Evolutionary conservation across 2,113 vertebrate species (phyloP).

Genomic region (Anseranas semipalmata): DNA sequence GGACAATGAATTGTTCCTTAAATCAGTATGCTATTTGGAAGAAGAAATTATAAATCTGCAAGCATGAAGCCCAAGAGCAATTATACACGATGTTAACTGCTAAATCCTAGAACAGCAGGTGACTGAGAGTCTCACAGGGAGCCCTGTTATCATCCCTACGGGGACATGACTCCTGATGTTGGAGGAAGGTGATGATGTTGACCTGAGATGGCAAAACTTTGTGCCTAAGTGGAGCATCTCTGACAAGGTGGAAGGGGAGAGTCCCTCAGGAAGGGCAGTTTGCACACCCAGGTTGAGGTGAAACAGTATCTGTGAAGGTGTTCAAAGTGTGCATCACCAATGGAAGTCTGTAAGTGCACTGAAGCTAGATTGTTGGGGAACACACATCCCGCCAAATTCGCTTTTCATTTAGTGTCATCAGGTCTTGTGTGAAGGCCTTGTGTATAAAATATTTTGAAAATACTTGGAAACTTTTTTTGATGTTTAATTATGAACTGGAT

Average conservation of each 20-base stretch:
- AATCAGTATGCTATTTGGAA: neutral
- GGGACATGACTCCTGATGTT: neutral
- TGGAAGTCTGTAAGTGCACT: no score
- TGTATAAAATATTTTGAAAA: neutral
- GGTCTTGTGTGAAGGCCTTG: no score
- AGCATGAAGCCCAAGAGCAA: neutral
- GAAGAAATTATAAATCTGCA: neutral
- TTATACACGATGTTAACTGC: neutral
- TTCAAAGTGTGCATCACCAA: fast-evolving
- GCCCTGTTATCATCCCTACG: neutral
- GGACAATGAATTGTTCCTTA: neutral
- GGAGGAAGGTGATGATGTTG: neutral
- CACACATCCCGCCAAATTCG: neutral
- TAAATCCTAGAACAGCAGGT: neutral
- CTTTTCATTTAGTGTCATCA: neutral
- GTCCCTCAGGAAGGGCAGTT: neutral
- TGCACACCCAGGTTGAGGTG: neutral
- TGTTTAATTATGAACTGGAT: neutral
- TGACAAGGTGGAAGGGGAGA: neutral
- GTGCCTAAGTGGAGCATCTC: neutral
- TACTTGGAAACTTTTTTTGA: neutral
- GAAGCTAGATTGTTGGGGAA: fast-evolving
- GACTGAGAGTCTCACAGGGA: neutral
- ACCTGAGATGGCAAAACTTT: neutral
- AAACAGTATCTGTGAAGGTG: neutral